phyloP scores from a whole-genome alignment of 2,797 vertebrate genomes.

The Amazonetta brasiliensis region DNA sequence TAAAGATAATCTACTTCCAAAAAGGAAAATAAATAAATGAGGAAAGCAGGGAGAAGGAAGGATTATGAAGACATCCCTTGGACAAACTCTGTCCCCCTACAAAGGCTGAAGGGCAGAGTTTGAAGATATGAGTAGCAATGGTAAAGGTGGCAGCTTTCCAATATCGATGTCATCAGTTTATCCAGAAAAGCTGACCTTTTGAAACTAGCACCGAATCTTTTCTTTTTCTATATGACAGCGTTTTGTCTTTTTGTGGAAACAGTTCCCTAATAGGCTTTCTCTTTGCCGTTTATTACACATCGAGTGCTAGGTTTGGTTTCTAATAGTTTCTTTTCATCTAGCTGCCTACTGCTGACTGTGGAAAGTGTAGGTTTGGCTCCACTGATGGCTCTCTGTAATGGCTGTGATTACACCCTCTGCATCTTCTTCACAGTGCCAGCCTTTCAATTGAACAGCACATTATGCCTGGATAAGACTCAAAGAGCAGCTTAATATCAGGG shows the following conservation, averaged over 20 bases:
- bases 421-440: constrained; percentile 79
- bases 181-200: constrained; percentile 61
- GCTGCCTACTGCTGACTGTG: constrained; percentile 77
- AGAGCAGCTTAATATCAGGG: constrained; percentile 82
- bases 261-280: constrained; percentile 71
- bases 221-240: constrained; percentile 37
- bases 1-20: neutral
- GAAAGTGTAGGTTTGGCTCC: constrained; percentile 81
- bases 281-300: constrained; percentile 61
- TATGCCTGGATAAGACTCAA: constrained; percentile 81
- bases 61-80: neutral
- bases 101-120: neutral
- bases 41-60: neutral
- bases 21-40: neutral
- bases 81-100: neutral
- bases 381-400: constrained; percentile 80
- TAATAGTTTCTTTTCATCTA: constrained; percentile 79
- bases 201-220: neutral
- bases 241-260: constrained; percentile 54
- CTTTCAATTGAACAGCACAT: constrained; percentile 79
- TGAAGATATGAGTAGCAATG: neutral
- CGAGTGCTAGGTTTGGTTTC: constrained; percentile 74
- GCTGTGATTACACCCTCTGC: constrained; percentile 85
- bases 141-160: constrained; percentile 44
- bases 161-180: neutral